Evolutionary conservation across 92 coral and sea anemone genomes (phyloP), one percentile per base, ranked within the genome.

Genomic region (Siderastrea radians): DNA sequence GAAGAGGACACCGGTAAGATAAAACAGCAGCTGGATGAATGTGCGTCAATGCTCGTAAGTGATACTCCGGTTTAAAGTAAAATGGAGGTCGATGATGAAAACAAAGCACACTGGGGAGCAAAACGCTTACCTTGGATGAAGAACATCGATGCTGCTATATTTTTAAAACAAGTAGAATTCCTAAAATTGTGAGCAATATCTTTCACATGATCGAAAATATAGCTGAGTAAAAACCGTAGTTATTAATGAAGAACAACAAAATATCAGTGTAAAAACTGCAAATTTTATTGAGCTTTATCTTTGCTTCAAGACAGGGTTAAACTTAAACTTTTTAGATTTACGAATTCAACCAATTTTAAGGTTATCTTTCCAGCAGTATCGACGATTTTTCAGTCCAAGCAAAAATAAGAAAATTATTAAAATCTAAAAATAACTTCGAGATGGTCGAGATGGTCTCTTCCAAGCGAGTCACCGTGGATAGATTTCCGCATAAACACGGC

Each of bases 11-110:
- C 53, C 6, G 80, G 74, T 11, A 47, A 38, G 2, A 11, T 84
- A 7, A 84, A 63, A 54, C 58, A 74, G 52, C 60, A 68, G 51
- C 54, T 84, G 51, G 12, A 55, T 47, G 54, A 55, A 3, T 82
- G 78, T 16, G 73, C 73, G 51, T 16, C 68, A 50, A n/a, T 58
- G 15, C 49, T 70, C 3, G 78, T 49, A 44, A 6, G 10, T 10
- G 6, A 44, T 0, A 44, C 16, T 17, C 46, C n/a, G 1, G 67
- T 19, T 13, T 57, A 38, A 77, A 16, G 1, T 15, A 3, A 17
- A 15, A 11, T 11, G n/a, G 7, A 46, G 38, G 38, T 26, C 38
- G 38, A 26, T 26, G 38, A 26, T 26, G 38, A 26, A 26, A 26
- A 26, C 38, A 26, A 26, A 19, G 10, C 7, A 17, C 12, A 67